Conservation (phyloP, 2,113 vertebrate species). For the Ceuthmochares aereus region DNA sequence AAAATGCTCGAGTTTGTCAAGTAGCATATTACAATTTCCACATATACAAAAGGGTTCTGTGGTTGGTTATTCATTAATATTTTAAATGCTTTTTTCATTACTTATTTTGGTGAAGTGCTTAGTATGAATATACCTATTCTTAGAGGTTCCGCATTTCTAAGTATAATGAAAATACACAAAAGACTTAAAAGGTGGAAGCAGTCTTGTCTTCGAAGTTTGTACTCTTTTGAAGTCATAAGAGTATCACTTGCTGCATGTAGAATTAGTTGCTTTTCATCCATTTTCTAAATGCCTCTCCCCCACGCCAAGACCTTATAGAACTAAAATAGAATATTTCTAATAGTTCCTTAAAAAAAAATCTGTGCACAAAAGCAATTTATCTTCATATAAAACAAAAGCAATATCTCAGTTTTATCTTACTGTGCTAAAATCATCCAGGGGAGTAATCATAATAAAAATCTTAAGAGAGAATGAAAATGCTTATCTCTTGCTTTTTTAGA, state of each 20-base stretch:
- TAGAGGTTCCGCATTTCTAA: neutral
- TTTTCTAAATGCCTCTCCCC: neutral
- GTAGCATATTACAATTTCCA: neutral
- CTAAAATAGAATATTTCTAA: neutral
- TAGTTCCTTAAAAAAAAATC: neutral
- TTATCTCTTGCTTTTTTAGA: neutral
- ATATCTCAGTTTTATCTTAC: neutral
- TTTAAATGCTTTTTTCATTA: neutral
- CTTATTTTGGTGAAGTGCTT: neutral
- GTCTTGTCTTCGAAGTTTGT: neutral
- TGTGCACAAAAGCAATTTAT: neutral
- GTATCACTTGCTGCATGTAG: neutral
- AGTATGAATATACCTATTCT: neutral
- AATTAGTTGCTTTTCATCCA: neutral
- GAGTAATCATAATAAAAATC: constrained; percentile 32
- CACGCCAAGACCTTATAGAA: neutral
- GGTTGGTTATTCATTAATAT: neutral
- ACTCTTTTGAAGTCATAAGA: neutral
- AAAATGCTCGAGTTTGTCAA: neutral
- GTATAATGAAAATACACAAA: neutral
- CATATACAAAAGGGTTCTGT: neutral
- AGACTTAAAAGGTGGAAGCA: neutral
- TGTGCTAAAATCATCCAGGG: neutral
- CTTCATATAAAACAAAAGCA: constrained; percentile 32
- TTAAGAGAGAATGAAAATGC: neutral